A percentile compares a stretch with the other conserved stretches of the same genome.
phyloP scores from a whole-genome alignment of 2,888 invertebrate genomes.

The Tenthredo mesomela region DNA sequence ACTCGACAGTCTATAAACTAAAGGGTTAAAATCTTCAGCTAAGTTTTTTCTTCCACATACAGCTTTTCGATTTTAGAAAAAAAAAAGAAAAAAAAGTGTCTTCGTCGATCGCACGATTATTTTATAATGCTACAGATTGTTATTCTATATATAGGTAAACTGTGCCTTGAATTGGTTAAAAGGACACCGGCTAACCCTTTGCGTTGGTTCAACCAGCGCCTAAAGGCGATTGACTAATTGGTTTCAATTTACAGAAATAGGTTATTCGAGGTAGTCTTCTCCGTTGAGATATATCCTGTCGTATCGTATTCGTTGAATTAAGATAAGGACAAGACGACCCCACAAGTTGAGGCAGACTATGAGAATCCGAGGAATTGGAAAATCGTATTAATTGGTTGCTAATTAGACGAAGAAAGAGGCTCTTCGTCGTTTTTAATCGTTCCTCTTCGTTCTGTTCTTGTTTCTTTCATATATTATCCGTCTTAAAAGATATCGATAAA shows the following conservation, averaged over 20 bases:
- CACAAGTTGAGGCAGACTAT: constrained; percentile 15
- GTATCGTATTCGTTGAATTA: constrained; percentile 15
- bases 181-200: background rate
- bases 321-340: constrained; percentile 29
- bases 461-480: background rate
- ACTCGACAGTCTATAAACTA: constrained; percentile 26
- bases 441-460: background rate
- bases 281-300: constrained; percentile 1
- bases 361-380: constrained; percentile 28
- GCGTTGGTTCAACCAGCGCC: background rate
- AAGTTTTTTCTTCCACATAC: background rate
- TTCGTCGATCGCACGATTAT: background rate
- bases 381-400: constrained; percentile 46
- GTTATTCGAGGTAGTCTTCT: background rate
- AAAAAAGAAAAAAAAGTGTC: background rate
- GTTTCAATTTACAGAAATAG: constrained; percentile 9
- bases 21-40: constrained; percentile 64
- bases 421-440: background rate
- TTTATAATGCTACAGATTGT: background rate
- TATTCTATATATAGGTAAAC: background rate
- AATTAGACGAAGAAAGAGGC: background rate
- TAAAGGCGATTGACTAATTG: constrained; percentile 16
- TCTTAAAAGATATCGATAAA: background rate
- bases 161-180: background rate
- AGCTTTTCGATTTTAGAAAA: background rate